Evolutionary conservation across 2,113 vertebrate genomes (phyloP), one percentile per base, ranked within the genome.

Genomic region (Petrocephalus zakoni): DNA sequence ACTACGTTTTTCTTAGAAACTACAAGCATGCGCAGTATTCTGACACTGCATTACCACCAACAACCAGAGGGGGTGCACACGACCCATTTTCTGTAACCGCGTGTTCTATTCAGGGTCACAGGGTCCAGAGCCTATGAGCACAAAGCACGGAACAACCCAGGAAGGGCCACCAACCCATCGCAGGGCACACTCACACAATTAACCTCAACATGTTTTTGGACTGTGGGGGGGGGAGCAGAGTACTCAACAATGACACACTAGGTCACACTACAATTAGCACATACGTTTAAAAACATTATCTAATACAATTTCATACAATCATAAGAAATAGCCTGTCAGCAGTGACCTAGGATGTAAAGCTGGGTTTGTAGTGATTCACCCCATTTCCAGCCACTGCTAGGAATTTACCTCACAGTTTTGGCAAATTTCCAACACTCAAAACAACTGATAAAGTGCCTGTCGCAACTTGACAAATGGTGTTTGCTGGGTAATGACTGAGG

Each of bases 241-340:
- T 42, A 42, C 42, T 3, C 42, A 42, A 42, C 42, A 42, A 42
- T 42, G 42, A 42, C 42, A 42, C 42, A 42, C 42, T 3, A n/a
- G n/a, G 13, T 29, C 83, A 85, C 11, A 58, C 78, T 89, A 88
- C 37, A 68, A 51, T 19, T 61, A 72, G 64, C 78, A 72, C 34
- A 86, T 47, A 53, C 85, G 86, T 87, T 90, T 87, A 90, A 22
- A 89, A 90, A 90, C 47, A 85, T 52, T 53, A 89, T 55, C 34
- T 56, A 52, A 87, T 89, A 89, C 78, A 86, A 87, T 72, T 85
- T 90, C 15, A 55, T 85, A 84, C 87, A 64, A 87, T 90, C 75
- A 89, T 89, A 89, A 92, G 90, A 92, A 92, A 92, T 89, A 92
- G 90, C 90, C 68, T 90, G 25, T 53, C 25, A 37, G 37, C 68